Conservation (phyloP, 1,140 invertebrate genomes). For the Brachionus angularis region DNA sequence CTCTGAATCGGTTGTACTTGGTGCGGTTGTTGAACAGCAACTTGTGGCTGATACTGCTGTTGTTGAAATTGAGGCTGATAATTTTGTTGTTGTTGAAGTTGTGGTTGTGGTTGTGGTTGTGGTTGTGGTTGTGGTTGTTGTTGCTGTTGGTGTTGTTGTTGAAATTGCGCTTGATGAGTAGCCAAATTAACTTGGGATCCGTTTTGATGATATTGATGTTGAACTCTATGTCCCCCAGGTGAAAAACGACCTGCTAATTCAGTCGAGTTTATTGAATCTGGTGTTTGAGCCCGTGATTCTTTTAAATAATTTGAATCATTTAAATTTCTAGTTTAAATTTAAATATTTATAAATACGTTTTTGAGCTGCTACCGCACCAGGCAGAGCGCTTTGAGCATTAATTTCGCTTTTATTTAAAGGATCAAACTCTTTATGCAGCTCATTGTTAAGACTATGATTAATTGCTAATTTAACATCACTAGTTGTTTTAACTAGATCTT, state of each 20-base stretch:
- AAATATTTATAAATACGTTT: background rate
- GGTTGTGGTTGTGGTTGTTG: background rate
- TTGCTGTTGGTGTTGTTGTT: background rate
- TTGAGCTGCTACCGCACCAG: no score
- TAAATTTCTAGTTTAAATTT: background rate
- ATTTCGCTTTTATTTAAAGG: background rate
- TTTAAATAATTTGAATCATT: background rate
- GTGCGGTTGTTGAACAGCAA: no score
- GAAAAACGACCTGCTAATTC: background rate
- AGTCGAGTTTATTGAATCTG: slow-evolving; percentile 18
- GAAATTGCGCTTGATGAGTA: background rate
- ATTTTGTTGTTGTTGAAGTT: background rate
- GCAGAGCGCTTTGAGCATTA: background rate
- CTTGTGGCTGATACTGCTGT: background rate
- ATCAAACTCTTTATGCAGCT: slow-evolving; percentile 28
- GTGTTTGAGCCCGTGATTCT: slow-evolving; percentile 26
- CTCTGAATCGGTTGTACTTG: no score
- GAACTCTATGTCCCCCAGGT: background rate
- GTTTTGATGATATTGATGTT: no score
- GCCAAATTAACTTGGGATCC: background rate
- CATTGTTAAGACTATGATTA: background rate
- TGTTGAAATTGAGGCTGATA: background rate
- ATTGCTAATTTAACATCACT: no score
- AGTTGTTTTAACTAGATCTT: no score
- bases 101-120: background rate